Percentiles rank a stretch among this genome's conserved stretches.
These are phyloP conservation scores for Camponotus pennsylvanicus DNA, from an alignment of 1,140 invertebrate genomes.

Conservation along the genomic window DNA sequence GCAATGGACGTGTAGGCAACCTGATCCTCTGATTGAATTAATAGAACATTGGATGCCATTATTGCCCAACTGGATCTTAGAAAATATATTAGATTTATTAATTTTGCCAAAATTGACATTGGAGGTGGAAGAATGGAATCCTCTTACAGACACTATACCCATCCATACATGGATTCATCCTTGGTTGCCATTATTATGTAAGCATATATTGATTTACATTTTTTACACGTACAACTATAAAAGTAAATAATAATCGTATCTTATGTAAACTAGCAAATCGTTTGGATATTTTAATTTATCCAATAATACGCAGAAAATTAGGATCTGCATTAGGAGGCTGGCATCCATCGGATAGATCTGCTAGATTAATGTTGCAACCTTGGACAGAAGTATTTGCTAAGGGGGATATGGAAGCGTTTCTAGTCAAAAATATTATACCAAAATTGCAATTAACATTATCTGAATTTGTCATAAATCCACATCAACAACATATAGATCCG, in stretches of 20 bases:
- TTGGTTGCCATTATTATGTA: constrained; percentile 94
- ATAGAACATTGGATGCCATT: constrained; percentile 93
- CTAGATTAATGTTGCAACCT: constrained; percentile 95
- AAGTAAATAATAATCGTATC: constrained; percentile 9
- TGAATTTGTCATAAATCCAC: constrained; percentile 94
- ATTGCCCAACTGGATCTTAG: constrained; percentile 93
- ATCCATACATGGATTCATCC: constrained; percentile 99
- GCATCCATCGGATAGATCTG: constrained; percentile 97
- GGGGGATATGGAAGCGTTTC: constrained; percentile 93
- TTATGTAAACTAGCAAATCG: constrained; percentile 84
- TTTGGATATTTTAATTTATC: constrained; percentile 94
- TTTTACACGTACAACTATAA: constrained; percentile 12
- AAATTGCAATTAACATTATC: constrained; percentile 93
- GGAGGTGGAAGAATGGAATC: constrained; percentile 97
- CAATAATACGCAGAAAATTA: constrained; percentile 97
- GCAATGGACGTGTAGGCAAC: constrained; percentile 91
- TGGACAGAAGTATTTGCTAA: constrained; percentile 96
- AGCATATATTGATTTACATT: constrained; percentile 44
- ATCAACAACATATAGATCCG: constrained; percentile 92
- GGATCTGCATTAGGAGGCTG: constrained; percentile 95
- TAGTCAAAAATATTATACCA: constrained; percentile 96
- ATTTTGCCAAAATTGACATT: constrained; percentile 92
- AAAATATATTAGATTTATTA: constrained; percentile 93
- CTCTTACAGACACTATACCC: constrained; percentile 96
- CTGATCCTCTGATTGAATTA: constrained; percentile 92